phyloP scores from a whole-genome alignment of 2,113 vertebrate genomes.

The Hypanus sabinus region DNA sequence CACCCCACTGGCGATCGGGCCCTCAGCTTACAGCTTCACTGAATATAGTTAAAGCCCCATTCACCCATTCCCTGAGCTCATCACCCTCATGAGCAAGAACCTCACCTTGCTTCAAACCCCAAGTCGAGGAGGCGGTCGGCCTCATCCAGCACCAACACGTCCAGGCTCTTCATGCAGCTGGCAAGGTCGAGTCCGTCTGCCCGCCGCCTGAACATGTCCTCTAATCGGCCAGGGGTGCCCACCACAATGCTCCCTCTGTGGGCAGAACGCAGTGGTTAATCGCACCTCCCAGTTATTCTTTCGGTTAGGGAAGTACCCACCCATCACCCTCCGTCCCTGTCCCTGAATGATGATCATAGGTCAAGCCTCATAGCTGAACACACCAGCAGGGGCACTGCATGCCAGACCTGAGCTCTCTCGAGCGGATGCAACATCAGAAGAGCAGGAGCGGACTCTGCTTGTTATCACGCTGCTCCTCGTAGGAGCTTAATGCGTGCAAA shows the following conservation, averaged over 20 bases:
- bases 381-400: background rate
- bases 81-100: background rate
- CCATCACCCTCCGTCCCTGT: background rate
- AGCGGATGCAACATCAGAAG: background rate
- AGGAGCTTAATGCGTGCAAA: too few species aligned
- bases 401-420: background rate
- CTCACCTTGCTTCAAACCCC: slow-evolving; percentile 90
- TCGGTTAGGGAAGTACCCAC: background rate
- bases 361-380: background rate
- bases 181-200: slow-evolving; percentile 78
- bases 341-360: background rate
- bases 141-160: slow-evolving; percentile 87
- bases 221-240: slow-evolving; percentile 82
- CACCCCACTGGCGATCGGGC: too few species aligned
- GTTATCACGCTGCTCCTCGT: too few species aligned
- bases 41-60: too few species aligned
- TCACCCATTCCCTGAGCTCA: too few species aligned
- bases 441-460: background rate
- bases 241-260: slow-evolving; percentile 82
- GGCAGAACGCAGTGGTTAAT: slow-evolving; percentile 2
- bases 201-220: slow-evolving; percentile 90
- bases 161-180: slow-evolving; percentile 69
- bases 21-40: too few species aligned
- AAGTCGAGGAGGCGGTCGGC: slow-evolving; percentile 89
- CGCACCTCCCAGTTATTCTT: background rate